These are phyloP conservation scores for Mya arenaria DNA, from an alignment of 1,140 invertebrate genomes.

Conservation along the genomic window DNA sequence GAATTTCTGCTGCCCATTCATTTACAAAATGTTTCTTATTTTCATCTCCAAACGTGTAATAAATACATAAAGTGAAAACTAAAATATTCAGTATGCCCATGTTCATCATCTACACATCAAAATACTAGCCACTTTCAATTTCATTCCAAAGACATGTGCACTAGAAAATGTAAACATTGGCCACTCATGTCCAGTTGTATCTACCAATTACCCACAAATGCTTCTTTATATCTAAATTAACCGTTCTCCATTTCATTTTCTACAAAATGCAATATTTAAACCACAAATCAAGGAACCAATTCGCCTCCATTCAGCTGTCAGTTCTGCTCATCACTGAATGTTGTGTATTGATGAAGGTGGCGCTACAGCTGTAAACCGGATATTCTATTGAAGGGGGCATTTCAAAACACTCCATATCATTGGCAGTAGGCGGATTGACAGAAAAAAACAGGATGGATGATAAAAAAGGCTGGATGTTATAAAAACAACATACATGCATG, in stretches of 20 bases:
- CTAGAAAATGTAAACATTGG: not conserved
- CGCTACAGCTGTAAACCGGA: constrained; percentile 17
- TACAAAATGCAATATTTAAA: not conserved
- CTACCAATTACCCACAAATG: no score
- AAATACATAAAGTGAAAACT: not conserved
- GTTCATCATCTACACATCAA: not conserved
- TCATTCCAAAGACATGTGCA: not conserved
- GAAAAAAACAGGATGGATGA: no score
- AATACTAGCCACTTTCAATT: not conserved
- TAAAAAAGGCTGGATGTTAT: no score
- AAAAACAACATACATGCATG: no score
- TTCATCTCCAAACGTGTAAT: not conserved
- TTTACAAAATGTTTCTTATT: constrained; percentile 14
- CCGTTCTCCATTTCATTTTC: constrained; percentile 43
- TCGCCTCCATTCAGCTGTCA: constrained; percentile 43
- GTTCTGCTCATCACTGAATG: constrained; percentile 15
- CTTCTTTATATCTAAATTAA: not conserved
- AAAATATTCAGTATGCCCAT: not conserved
- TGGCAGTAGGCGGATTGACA: no score
- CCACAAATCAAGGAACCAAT: not conserved
- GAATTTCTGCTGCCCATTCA: constrained; percentile 40
- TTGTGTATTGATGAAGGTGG: constrained; percentile 43
- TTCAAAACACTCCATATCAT: not conserved
- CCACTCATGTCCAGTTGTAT: no score
- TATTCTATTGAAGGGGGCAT: not conserved